Base-by-base conservation (phyloP, 2,113 vertebrate genomes). In the Varanus salvator region DNA sequence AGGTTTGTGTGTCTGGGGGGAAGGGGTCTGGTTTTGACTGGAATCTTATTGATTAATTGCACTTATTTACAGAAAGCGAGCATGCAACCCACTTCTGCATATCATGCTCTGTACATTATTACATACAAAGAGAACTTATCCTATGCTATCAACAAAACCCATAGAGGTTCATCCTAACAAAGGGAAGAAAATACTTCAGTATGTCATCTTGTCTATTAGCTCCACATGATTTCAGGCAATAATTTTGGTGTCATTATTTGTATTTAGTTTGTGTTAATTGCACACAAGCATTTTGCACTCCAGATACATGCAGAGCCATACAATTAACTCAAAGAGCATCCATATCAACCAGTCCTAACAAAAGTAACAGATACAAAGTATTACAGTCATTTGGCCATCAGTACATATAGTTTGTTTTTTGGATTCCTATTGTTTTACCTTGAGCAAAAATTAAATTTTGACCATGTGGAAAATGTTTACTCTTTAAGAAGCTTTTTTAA, bases 41-140 rank as follows among this genome's bases (percentile, higher is more conserved):
- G 77, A 77, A 52, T 85, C 19, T 29, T 14, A 27, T 44, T 60
- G 5, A 50, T 29, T 50, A 66, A 66, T n/a, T 94, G 87, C 83
- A 90, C 82, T 96, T 92, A 85, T 92, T 91, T 85, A 86, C 29
- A 86, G 94, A 94, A 94, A 88, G 87, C 4, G 38, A 86, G 83
- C 86, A 69, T 1, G 14, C 17, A 91, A 91, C 87, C 88, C 89
- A 90, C 92, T 95, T 93, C 84, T 91, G 90, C 87, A 86, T 90
- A 77, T 74, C 86, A 77, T 0, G 0, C 50, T 50, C 87, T 94
- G 91, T 92, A 84, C 92, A 86, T 86, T n/a, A 87, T 90, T 83
- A n/a, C 80, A 80, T 84, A 75, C 92, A 90, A 48, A 92, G 92
- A 52, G 19, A 19, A 78, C 60, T 69, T 85, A 88, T 72, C 80